A percentile compares a stretch with the other conserved stretches of the same genome.
Evolutionary conservation across 2,113 vertebrate species (phyloP).

Genomic region (Ictalurus punctatus): DNA sequence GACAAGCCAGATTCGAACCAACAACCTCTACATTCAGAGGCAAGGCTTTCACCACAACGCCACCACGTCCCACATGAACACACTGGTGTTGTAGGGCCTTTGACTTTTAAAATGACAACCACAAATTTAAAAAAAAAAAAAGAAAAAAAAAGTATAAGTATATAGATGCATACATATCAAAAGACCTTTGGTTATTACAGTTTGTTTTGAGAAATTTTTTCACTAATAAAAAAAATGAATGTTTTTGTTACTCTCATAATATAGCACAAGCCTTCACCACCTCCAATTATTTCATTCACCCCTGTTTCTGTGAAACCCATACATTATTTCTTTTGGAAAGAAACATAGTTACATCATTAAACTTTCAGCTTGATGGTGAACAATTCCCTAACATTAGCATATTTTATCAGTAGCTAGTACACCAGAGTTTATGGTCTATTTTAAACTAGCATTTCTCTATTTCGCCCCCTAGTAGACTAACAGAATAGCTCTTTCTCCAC

Average conservation of each 20-base stretch:
- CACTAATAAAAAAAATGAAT: too few relatives aligned
- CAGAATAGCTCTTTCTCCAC: background rate
- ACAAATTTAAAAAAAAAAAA: background rate
- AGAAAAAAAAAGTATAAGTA: background rate
- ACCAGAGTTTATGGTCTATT: background rate
- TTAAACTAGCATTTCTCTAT: background rate
- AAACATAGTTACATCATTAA: background rate
- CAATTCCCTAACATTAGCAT: background rate
- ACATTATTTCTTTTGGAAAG: too few relatives aligned
- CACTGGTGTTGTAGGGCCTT: background rate
- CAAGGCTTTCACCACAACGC: background rate
- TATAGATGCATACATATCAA: too few relatives aligned
- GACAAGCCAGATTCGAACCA: background rate
- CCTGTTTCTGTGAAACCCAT: too few relatives aligned
- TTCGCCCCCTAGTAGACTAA: background rate
- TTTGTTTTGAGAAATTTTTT: too few relatives aligned
- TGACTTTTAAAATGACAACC: background rate
- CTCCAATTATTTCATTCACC: too few relatives aligned
- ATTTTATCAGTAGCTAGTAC: background rate
- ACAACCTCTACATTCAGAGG: background rate
- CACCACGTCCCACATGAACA: background rate
- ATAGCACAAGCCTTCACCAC: too few relatives aligned
- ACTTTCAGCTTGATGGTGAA: background rate
- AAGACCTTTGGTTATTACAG: background rate
- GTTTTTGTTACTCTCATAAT: too few relatives aligned